Percentiles rank a stretch among this genome's conserved stretches.
Conservation (phyloP, 37 sponge, comb jelly and placozoan species). For the Ephydatia muelleri region DNA sequence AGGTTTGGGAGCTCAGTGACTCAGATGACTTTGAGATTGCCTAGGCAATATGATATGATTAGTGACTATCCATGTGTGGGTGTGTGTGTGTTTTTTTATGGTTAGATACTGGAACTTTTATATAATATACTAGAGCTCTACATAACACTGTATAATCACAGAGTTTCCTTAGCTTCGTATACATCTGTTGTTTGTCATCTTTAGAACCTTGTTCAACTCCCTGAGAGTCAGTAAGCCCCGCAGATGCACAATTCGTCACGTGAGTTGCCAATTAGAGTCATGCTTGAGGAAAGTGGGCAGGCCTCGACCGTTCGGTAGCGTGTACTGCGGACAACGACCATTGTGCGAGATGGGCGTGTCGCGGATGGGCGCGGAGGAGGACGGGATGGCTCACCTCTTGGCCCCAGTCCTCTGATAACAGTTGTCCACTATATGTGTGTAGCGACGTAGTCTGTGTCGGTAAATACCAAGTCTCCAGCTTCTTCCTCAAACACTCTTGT, state of each 20-base stretch:
- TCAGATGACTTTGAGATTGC: too few species aligned
- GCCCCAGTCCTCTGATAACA: constrained; percentile 60
- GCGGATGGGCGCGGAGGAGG: too few species aligned
- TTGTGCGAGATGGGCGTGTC: too few species aligned
- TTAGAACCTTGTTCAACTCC: constrained; percentile 43
- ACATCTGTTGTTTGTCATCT: constrained; percentile 2
- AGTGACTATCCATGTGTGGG: too few species aligned
- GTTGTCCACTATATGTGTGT: constrained; percentile 47
- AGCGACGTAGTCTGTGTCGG: constrained; percentile 45
- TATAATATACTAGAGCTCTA: too few species aligned
- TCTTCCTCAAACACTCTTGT: constrained; percentile 68
- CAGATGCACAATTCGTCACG: constrained; percentile 26
- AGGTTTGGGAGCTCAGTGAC: too few species aligned
- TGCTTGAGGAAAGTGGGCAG: constrained; percentile 75
- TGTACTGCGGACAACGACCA: constrained; percentile 72
- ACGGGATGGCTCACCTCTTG: constrained; percentile 46
- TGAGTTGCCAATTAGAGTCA: constrained; percentile 73
- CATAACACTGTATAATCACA: too few species aligned
- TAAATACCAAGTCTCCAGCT: constrained; percentile 18
- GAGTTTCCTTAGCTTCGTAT: too few species aligned
- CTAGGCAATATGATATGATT: too few species aligned
- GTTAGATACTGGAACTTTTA: too few species aligned
- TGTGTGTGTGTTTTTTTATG: too few species aligned
- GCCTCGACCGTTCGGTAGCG: constrained; percentile 83
- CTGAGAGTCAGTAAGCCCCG: constrained; percentile 25